Evolutionary conservation across 2,113 vertebrate species (phyloP), one percentile per base, ranked within the genome.

Genomic region (Serilophus lunatus): DNA sequence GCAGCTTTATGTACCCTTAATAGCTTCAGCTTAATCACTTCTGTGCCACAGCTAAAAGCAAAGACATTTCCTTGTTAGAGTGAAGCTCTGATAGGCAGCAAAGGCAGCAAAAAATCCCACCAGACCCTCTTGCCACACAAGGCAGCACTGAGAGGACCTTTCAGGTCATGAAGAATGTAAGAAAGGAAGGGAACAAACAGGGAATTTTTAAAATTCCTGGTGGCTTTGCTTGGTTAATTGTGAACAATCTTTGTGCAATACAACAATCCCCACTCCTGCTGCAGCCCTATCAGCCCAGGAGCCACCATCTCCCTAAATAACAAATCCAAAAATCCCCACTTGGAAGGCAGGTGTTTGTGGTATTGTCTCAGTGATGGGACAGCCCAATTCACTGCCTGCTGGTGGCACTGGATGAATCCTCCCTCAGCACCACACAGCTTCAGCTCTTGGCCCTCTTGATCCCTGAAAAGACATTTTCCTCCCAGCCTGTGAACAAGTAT

Each of bases 31-130:
- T 35, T 56, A 53, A 53, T 66, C 42, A 66, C n/a, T 51, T 82
- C 75, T 35, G 66, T 76, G 76, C 76, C 51, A 57, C 42, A 79
- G 65, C n/a, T 75, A 24, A 66, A 61, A n/a, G 47, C 47, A 86
- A 57, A 79, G 51, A 56, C 61, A 49, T 66, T 44, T 61, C 24
- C 66, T 20, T 31, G 36, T 26, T 63, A 66, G 47, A 75, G 42
- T 5, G 5, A 53, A 49, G 63, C 56, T 25, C n/a, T 33, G 71
- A 51, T 3, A 22, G 66, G 45, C 61, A 82, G 65, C 65, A 72
- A 59, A 92, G 44, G 78, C 60, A 86, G 51, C 64, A n/a, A 87
- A 74, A 71, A 93, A 70, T 25, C 54, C 59, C 40, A 57, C 13
- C 75, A 85, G 50, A 57, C 42, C 29, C 24, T 61, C 60, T 83